phyloP scores from a whole-genome alignment of 2,888 invertebrate species.

The Microplitis deprimator region DNA sequence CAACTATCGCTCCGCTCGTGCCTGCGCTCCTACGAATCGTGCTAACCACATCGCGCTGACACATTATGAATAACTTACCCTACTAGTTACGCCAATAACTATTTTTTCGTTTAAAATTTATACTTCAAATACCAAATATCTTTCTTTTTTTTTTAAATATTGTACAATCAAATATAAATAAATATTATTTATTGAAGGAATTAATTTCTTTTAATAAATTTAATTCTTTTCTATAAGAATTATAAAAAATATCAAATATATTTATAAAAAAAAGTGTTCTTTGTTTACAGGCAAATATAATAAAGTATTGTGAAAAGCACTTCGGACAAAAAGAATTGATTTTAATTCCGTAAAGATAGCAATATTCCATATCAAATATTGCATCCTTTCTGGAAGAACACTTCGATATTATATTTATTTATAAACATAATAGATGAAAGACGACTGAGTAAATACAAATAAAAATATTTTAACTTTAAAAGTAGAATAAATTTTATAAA shows the following conservation, averaged over 20 bases:
- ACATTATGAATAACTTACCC: too few relatives aligned
- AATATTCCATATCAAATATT: background rate
- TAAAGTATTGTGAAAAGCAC: background rate
- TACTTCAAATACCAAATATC: background rate
- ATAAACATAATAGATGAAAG: background rate
- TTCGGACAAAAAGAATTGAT: background rate
- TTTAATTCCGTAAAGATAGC: background rate
- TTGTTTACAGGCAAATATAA: background rate
- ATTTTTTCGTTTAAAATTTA: background rate
- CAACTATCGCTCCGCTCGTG: too few relatives aligned
- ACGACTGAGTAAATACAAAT: constrained; percentile 16
- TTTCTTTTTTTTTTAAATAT: background rate
- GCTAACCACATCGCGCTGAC: too few relatives aligned
- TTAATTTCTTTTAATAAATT: too few relatives aligned
- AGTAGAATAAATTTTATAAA: background rate
- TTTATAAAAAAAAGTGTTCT: background rate
- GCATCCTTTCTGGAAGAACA: background rate
- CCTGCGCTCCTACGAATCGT: too few relatives aligned
- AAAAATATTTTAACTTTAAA: background rate
- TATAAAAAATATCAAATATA: background rate
- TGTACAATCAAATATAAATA: too few relatives aligned
- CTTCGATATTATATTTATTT: background rate
- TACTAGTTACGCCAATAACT: too few relatives aligned
- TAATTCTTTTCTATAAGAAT: too few relatives aligned
- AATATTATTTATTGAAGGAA: too few relatives aligned